Base-by-base conservation (phyloP, 2,888 invertebrate genomes). In the Scaptomyza polygonia region DNA sequence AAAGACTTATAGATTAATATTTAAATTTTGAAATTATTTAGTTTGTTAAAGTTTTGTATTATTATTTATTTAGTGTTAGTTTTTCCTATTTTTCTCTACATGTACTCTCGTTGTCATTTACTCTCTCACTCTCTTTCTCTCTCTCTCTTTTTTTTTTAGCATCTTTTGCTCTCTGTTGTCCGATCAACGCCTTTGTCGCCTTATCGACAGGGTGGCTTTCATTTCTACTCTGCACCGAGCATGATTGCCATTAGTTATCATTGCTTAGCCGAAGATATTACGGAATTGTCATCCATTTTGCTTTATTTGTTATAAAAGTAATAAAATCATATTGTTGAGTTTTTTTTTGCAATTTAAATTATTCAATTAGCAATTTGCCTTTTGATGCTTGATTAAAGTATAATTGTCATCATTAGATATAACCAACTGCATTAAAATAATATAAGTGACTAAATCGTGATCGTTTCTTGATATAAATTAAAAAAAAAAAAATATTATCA, bases 171-270 rank as follows among this genome's bases (percentile, higher is more conserved):
- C 32, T 48, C 21, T 48, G 56, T 29, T 56, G 36, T 63, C 53
- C 39, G 68, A 67, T 54, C 59, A 34, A 52, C 68, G 59, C 61
- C 67, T 45, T 61, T 52, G 49, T 57, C 54, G 61, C 43, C 49
- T 65, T 69, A 81, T 78, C 72, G 71, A 49, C 42, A 61, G 73
- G 67, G 65, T 62, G 70, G 67, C 76, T 75, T 71, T 77, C 70
- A 68, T 77, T 70, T 62, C 59, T 16, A 52, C 64, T 55, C 54
- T 52, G 40, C 61, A 43, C 40, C 16, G 49, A 11, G 61, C 40
- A 27, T 18, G 40, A 34, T 42, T 53, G 42, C 36, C 40, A 39
- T 52, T 67, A 47, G 44, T 34, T 62, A 51, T 14, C 43, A 32
- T 66, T 32, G 48, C 44, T 16, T 16, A 43, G 48, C 47, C 18